Base-by-base conservation (phyloP, 2,113 vertebrate species). In the Pleuronectes platessa region DNA sequence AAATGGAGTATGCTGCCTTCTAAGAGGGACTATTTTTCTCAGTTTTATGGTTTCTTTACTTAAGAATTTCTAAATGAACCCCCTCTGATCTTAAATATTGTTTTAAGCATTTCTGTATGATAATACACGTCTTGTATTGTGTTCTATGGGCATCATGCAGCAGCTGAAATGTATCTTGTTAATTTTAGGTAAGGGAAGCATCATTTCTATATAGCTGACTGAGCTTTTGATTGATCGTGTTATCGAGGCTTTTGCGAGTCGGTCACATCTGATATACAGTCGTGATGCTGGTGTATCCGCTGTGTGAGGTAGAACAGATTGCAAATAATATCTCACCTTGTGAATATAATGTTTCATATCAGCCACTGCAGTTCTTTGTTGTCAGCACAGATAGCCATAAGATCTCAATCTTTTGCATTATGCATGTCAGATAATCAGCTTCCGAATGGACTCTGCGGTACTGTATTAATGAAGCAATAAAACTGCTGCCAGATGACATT, bases 341-440 rank as follows among this genome's bases (percentile, higher is more conserved):
- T 49, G 35, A 76, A 64, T 78, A 35, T 56, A 65, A 61, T 60
- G 61, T 54, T 3, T 42, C 56, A 3, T 49, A 65, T 66, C 49
- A 74, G 63, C 64, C 31, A 42, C 72, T 69, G 64, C 65, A 73
- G 21, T 17, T 74, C 67, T 79, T 80, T 74, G 71, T 14, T 71
- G 68, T 82, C 63, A 65, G 70, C 40, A 49, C 47, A 65, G 63
- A 49, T 31, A 51, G 81, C 79, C 61, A 76, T 66, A 71, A 68
- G 81, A 62, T 79, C 64, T 78, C 61, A 23, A 18, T 77, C 85
- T 81, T 53, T 20, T 89, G 76, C 74, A 87, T 86, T 79, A 83
- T 78, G 66, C 76, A 72, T 80, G 80, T 67, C 70, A 61, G 76
- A 54, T 88, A 89, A 88, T 84, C 88, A 68, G 81, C 79, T 75